Conservation (phyloP, 2,888 invertebrate species). For the Biston stratarius region DNA sequence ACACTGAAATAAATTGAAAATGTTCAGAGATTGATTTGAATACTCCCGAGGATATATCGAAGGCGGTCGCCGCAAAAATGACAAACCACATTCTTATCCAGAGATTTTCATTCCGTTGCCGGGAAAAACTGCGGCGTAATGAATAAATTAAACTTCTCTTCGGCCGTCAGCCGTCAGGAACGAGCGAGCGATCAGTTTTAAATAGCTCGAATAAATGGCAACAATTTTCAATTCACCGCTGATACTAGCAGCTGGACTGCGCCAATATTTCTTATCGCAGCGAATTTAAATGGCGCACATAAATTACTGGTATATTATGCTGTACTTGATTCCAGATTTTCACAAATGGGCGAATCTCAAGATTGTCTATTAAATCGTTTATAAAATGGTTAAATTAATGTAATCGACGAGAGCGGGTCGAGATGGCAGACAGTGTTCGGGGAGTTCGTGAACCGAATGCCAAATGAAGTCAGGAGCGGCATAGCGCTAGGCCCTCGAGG, state of each 20-base stretch:
- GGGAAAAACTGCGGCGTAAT: slow-evolving; percentile 64
- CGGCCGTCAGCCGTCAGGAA: slow-evolving; percentile 56
- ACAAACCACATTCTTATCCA: slow-evolving; percentile 68
- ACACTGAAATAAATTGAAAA: slow-evolving; percentile 87
- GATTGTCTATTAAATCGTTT: slow-evolving; percentile 84
- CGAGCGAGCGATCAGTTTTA: slow-evolving; percentile 60
- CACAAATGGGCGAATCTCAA: slow-evolving; percentile 71
- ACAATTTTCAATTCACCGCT: slow-evolving; percentile 58
- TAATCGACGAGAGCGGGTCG: slow-evolving; percentile 80
- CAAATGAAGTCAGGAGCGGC: slow-evolving; percentile 69
- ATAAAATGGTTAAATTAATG: slow-evolving; percentile 85
- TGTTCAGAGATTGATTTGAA: slow-evolving; percentile 87
- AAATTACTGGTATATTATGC: slow-evolving; percentile 43
- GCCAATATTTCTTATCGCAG: slow-evolving; percentile 46
- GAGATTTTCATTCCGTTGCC: slow-evolving; percentile 57
- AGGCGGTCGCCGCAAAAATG: slow-evolving; percentile 67
- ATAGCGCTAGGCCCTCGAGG: slow-evolving; percentile 61
- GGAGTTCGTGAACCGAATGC: slow-evolving; percentile 81
- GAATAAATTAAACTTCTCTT: slow-evolving; percentile 69
- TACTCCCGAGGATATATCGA: slow-evolving; percentile 80
- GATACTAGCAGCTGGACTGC: slow-evolving; percentile 47
- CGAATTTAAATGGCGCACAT: slow-evolving; percentile 43
- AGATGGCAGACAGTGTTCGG: slow-evolving; percentile 82
- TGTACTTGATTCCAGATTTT: slow-evolving; percentile 54
- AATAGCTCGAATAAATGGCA: slow-evolving; percentile 55